Conservation (phyloP, 2,113 vertebrate genomes). For the Cyanoderma ruficeps region DNA sequence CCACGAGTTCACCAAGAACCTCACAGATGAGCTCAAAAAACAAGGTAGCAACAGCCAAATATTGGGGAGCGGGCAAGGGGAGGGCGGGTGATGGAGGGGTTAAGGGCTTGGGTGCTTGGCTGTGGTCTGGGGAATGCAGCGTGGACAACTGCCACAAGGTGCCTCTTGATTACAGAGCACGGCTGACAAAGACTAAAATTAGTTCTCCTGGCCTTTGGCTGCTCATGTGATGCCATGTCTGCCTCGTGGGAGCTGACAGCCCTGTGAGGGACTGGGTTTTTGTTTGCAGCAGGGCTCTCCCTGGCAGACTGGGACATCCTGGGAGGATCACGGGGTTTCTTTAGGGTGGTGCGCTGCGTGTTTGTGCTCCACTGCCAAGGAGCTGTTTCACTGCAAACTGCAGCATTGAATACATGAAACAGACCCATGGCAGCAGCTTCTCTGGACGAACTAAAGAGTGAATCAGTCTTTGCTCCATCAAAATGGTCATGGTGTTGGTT, state of each 20-base stretch:
- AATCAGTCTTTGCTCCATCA: neutral
- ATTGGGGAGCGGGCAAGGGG: neutral
- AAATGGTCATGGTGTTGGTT: neutral
- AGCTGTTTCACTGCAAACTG: neutral
- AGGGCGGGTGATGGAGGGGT: neutral
- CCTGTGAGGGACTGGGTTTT: accelerated
- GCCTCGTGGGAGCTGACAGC: neutral
- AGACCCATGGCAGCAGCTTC: neutral
- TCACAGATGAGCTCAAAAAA: constrained; percentile 86
- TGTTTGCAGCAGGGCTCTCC: neutral
- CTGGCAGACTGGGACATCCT: neutral
- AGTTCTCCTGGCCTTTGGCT: neutral
- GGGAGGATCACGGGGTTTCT: neutral
- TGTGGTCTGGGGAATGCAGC: neutral
- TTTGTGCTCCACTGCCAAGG: neutral
- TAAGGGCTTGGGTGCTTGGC: neutral
- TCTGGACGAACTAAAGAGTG: neutral
- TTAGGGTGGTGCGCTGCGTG: neutral
- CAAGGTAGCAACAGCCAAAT: constrained; percentile 75
- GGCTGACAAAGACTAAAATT: constrained; percentile 1
- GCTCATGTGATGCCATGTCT: neutral
- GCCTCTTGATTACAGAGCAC: neutral
- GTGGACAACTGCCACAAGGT: neutral
- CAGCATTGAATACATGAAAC: neutral
- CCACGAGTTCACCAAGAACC: constrained; percentile 73